Base-by-base conservation (phyloP, 2,113 vertebrate genomes). In the Cyprinodon brontotheroides region DNA sequence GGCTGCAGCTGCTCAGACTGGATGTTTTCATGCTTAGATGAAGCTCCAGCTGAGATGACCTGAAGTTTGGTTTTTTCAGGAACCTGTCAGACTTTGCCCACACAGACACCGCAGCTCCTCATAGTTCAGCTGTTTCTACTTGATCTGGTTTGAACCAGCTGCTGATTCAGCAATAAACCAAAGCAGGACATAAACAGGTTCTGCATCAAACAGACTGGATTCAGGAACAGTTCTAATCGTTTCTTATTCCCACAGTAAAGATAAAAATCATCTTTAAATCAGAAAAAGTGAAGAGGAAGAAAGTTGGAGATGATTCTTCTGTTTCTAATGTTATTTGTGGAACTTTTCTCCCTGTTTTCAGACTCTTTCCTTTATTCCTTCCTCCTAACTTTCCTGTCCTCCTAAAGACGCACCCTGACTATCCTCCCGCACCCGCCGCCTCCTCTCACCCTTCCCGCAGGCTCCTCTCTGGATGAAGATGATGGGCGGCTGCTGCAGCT, bases 401-500 rank as follows among this genome's bases (percentile, higher is more conserved):
- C 20, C 50, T n/a, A 8, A n/a, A n/a, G 50, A 10, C 10, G 17
- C 8, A n/a, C 4, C 12, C 12, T 3, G 8, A 61, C 1, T 9
- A 13, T 12, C 11, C n/a, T 3, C 68, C 29, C 39, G 48, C 68
- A 0, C 61, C 0, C 66, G 14, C 66, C 65, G 1, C 36, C 0
- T 36, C 29, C 71, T 15, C 72, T 74, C 48, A 79, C 77, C 96
- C 91, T 93, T 91, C 20, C 95, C 95, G 85, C 97, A 99, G 85
- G 95, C 91, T 76, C 97, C 97, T 14, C 96, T 94, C 92, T 99
- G 97, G 90, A 98, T 94, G 76, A 95, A 94, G 86, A 98, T 96
- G 86, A 96, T 63, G 4, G 95, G 94, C 29, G 96, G 96, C 85
- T 95, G 95, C 14, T 86, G 89, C 45, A 93, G 94, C n/a, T 82